phyloP scores from a whole-genome alignment of 2,113 vertebrate species.

The Salvator merianae region DNA sequence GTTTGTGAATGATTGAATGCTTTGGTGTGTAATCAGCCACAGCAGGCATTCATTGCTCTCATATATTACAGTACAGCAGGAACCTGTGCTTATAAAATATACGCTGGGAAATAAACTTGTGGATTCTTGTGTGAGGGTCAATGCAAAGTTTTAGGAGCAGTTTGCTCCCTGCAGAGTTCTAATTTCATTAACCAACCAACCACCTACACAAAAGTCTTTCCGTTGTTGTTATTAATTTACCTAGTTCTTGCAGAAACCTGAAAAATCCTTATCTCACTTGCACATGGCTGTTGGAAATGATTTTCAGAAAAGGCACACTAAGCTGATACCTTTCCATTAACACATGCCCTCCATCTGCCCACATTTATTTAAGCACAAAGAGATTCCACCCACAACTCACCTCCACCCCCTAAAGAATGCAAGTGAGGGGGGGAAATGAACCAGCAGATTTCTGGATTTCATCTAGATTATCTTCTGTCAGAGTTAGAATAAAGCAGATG shows the following conservation, averaged over 20 bases:
- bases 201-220: constrained; percentile 24
- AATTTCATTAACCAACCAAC: constrained; percentile 48
- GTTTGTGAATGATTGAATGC: constrained; percentile 39
- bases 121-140: not conserved
- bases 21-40: constrained; percentile 42
- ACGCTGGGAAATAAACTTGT: not conserved
- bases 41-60: constrained; percentile 21
- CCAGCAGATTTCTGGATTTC: not conserved
- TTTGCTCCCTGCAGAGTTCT: constrained; percentile 37
- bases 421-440: constrained; percentile 24
- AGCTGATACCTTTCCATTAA: constrained; percentile 46
- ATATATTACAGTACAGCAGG: constrained; percentile 46
- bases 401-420: constrained; percentile 16
- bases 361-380: constrained; percentile 35
- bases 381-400: constrained; percentile 30
- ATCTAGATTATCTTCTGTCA: not conserved
- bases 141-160: constrained; percentile 42
- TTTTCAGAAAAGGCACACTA: constrained; percentile 54
- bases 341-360: constrained; percentile 40
- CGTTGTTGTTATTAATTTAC: constrained; percentile 35
- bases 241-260: constrained; percentile 31
- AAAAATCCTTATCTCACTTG: constrained; percentile 59
- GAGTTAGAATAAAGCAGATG: constrained; percentile 2
- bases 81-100: constrained; percentile 48
- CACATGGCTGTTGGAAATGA: constrained; percentile 46